Evolutionary conservation across 2,797 vertebrate species (phyloP).

Genomic region (Coregonus sp.): DNA sequence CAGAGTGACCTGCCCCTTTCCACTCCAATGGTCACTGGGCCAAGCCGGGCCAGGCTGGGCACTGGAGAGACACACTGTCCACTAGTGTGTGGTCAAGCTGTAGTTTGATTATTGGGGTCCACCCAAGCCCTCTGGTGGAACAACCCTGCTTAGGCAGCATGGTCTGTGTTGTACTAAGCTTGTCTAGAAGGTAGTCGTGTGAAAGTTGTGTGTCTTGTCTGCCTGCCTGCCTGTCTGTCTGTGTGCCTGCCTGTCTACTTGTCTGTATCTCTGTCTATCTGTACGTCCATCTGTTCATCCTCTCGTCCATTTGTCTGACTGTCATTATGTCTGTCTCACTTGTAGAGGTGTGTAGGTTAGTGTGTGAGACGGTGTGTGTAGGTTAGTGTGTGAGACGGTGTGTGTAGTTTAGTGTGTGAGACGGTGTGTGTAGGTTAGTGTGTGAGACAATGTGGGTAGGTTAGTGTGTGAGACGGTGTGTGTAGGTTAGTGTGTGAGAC

Average conservation of each 20-base stretch:
- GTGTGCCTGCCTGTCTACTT: not conserved
- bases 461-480: too few species aligned
- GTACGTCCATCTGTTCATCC: too few species aligned
- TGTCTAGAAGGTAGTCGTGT: not conserved
- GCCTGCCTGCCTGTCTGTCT: not conserved
- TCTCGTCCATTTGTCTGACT: not conserved
- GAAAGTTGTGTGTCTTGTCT: not conserved
- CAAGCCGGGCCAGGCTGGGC: not conserved
- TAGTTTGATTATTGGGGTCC: constrained; percentile 41
- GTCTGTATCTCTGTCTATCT: not conserved
- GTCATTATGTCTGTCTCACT: not conserved
- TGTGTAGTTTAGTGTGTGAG: not conserved
- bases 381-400: not conserved
- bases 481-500: too few species aligned
- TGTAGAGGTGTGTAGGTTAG: not conserved
- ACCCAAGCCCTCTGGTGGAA: constrained; percentile 14
- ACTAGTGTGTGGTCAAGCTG: constrained; percentile 28
- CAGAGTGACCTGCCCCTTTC: constrained; percentile 25
- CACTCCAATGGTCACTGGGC: constrained; percentile 27
- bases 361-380: not conserved
- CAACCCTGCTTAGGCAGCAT: not conserved
- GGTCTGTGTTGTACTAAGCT: not conserved
- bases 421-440: not conserved
- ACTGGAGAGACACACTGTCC: not conserved
- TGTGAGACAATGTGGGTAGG: too few species aligned